phyloP scores from a whole-genome alignment of 1,140 invertebrate species.

The Drosophila kurseongensis region DNA sequence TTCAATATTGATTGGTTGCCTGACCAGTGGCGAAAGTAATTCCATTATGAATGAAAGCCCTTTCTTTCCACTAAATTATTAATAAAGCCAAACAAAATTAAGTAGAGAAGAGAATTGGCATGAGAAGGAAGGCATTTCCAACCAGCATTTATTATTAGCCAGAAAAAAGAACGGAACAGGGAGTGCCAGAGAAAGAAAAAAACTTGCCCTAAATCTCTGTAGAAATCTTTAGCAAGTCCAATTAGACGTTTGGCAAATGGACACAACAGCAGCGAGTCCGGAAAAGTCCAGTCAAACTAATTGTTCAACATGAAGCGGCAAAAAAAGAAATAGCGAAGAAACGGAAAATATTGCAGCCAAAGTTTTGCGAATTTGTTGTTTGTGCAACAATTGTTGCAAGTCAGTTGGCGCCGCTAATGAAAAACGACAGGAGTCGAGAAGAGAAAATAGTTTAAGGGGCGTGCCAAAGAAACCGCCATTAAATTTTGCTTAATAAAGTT shows the following conservation, averaged over 20 bases:
- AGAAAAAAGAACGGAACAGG: slow-evolving; percentile 4
- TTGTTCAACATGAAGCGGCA: slow-evolving; percentile 78
- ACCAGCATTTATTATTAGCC: slow-evolving; percentile 27
- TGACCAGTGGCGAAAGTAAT: slow-evolving; percentile 14
- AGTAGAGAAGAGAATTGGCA: slow-evolving; percentile 22
- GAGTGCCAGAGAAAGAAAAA: slow-evolving; percentile 37
- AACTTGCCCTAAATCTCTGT: slow-evolving; percentile 74
- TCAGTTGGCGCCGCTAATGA: slow-evolving; percentile 78
- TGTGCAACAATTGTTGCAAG: slow-evolving; percentile 81
- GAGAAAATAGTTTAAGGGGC: slow-evolving; percentile 1
- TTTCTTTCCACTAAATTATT: slow-evolving; percentile 37
- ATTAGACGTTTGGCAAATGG: slow-evolving; percentile 81
- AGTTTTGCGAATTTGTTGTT: slow-evolving; percentile 49
- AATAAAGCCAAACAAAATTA: slow-evolving; percentile 41
- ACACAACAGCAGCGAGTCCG: slow-evolving; percentile 49
- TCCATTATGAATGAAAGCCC: slow-evolving; percentile 43
- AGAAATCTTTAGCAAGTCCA: slow-evolving; percentile 81
- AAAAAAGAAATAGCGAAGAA: slow-evolving; percentile 40
- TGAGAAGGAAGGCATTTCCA: background rate
- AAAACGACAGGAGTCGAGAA: slow-evolving; percentile 60
- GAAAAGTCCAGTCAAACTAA: slow-evolving; percentile 62
- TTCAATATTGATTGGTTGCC: slow-evolving; percentile 34
- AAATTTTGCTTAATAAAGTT: slow-evolving; percentile 83
- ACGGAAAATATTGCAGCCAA: slow-evolving; percentile 69
- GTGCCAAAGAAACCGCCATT: slow-evolving; percentile 49